Percentiles rank a stretch among this genome's conserved stretches.
Evolutionary conservation across 2,797 vertebrate species (phyloP).

Genomic region (Pipistrellus pygmaeus): DNA sequence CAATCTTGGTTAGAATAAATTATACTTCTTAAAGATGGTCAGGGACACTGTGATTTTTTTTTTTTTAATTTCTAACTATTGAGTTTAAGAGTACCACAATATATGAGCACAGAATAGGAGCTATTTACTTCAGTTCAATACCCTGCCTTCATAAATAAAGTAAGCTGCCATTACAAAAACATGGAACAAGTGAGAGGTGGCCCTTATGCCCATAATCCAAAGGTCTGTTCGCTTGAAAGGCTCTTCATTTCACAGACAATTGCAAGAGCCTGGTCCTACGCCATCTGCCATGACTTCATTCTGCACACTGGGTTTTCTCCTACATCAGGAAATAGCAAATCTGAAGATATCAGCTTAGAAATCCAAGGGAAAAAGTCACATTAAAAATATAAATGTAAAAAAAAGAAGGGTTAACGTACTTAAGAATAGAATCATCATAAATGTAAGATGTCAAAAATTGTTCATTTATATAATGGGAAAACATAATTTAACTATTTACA

Average conservation of each 20-base stretch:
- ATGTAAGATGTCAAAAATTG: background rate
- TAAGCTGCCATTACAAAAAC: background rate
- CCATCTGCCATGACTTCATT: background rate
- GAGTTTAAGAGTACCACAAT: background rate
- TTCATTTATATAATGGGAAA: background rate
- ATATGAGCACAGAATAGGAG: background rate
- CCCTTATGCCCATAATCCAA: background rate
- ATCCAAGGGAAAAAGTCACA: background rate
- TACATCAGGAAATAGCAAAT: background rate
- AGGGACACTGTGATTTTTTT: background rate
- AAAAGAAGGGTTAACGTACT: background rate
- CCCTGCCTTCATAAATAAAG: constrained; percentile 29
- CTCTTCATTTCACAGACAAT: background rate
- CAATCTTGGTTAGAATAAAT: background rate
- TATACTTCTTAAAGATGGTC: background rate
- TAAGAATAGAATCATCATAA: background rate
- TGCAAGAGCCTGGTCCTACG: background rate
- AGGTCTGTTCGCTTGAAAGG: constrained; percentile 48
- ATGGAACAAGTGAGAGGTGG: background rate
- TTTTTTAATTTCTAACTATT: background rate
- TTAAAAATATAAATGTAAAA: background rate
- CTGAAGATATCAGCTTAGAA: background rate
- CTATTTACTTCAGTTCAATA: background rate
- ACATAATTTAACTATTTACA: background rate
- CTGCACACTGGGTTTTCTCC: background rate